Percentiles rank a stretch among this genome's conserved stretches.
These are phyloP conservation scores for Syrista parreyssii DNA, from an alignment of 2,888 invertebrate species.

Conservation along the genomic window DNA sequence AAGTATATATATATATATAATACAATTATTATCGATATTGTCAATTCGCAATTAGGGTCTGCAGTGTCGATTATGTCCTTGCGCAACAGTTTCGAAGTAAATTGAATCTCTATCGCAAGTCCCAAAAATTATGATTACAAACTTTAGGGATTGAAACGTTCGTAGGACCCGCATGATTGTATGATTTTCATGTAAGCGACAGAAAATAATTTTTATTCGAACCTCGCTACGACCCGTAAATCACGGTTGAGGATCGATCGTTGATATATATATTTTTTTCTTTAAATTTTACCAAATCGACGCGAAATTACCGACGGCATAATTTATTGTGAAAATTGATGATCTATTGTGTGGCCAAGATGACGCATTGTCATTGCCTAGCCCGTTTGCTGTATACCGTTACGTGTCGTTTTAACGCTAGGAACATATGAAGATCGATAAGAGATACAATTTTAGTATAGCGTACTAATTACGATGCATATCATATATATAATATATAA, in stretches of 20 bases:
- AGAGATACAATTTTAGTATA: background rate
- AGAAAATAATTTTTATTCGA: slow-evolving; percentile 1
- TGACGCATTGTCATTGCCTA: background rate
- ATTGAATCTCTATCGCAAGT: background rate
- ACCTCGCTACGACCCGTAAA: background rate
- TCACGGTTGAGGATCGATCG: background rate
- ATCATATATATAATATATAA: slow-evolving; percentile 11
- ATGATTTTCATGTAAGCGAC: slow-evolving; percentile 14
- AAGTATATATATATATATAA: slow-evolving; percentile 26
- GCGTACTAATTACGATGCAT: slow-evolving; percentile 16
- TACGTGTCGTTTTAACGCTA: slow-evolving; percentile 5
- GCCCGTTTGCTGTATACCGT: background rate
- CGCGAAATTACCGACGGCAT: background rate
- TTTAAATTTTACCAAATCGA: background rate
- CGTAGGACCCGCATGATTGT: background rate
- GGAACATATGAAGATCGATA: background rate
- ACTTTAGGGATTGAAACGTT: background rate
- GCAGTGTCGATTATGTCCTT: background rate
- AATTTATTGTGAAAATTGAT: background rate
- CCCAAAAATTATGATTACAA: background rate
- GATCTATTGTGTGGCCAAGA: background rate
- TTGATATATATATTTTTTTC: background rate
- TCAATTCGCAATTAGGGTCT: slow-evolving; percentile 34
- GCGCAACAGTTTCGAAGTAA: background rate
- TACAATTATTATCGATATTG: slow-evolving; percentile 36